Conservation (phyloP, 2,113 vertebrate species). For the Globicephala melas region DNA sequence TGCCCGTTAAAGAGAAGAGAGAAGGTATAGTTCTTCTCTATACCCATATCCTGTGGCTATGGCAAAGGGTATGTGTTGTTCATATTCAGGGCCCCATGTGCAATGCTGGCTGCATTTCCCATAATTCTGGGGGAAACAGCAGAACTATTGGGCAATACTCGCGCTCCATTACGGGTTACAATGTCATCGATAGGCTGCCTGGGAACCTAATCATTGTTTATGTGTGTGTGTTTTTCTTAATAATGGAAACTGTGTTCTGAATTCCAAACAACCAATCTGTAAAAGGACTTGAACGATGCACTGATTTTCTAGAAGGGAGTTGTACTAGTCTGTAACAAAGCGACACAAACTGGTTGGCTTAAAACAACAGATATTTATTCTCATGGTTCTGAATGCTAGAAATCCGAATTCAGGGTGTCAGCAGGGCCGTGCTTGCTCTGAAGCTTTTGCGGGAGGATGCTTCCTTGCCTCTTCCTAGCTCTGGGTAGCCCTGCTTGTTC, state of each 20-base stretch:
- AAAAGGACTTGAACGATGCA: neutral
- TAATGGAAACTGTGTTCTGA: neutral
- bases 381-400: neutral
- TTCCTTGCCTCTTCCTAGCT: neutral
- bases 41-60: neutral
- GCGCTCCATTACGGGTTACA: neutral
- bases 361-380: neutral
- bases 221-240: neutral
- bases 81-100: neutral
- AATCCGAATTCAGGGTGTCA: neutral
- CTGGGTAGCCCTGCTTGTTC: fast-evolving
- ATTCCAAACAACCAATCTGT: neutral
- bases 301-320: neutral
- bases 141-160: neutral
- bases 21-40: neutral
- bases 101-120: neutral
- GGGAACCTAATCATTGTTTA: neutral
- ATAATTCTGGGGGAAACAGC: neutral
- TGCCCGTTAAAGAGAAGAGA: neutral
- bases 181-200: neutral
- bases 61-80: neutral
- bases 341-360: neutral
- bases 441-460: fast-evolving
- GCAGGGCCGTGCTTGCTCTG: neutral
- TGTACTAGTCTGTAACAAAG: neutral